Conservation (phyloP, 2,888 invertebrate species). For the Coelopa pilipes region DNA sequence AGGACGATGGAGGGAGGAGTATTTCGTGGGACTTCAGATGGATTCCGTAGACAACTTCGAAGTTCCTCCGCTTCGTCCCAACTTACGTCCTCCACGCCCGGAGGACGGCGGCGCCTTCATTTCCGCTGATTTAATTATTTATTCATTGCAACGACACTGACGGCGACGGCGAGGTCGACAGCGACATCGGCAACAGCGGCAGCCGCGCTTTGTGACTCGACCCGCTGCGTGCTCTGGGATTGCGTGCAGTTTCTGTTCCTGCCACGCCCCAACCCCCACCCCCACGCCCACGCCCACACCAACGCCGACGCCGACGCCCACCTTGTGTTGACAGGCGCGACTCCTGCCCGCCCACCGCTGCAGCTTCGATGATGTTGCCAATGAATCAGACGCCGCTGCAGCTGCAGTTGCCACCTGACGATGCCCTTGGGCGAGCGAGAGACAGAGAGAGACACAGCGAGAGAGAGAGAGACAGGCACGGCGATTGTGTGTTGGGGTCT, state of each 20-base stretch:
- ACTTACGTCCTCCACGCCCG: too few relatives aligned
- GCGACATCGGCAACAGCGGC: not conserved
- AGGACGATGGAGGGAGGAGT: too few relatives aligned
- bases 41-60: too few relatives aligned
- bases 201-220: not conserved
- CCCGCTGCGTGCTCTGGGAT: not conserved
- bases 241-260: not conserved
- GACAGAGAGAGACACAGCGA: too few relatives aligned
- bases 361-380: constrained; percentile 24
- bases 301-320: not conserved
- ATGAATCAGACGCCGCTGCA: constrained; percentile 25
- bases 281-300: not conserved
- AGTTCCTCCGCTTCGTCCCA: too few relatives aligned
- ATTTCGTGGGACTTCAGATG: too few relatives aligned
- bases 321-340: not conserved
- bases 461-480: too few relatives aligned
- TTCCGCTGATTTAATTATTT: too few relatives aligned
- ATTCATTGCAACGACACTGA: too few relatives aligned
- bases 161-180: too few relatives aligned
- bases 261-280: not conserved
- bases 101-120: too few relatives aligned
- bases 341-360: constrained; percentile 12
- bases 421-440: not conserved
- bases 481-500: not conserved
- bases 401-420: constrained; percentile 16